Evolutionary conservation across 2,113 vertebrate genomes (phyloP).

Genomic region (Mohoua ochrocephala): DNA sequence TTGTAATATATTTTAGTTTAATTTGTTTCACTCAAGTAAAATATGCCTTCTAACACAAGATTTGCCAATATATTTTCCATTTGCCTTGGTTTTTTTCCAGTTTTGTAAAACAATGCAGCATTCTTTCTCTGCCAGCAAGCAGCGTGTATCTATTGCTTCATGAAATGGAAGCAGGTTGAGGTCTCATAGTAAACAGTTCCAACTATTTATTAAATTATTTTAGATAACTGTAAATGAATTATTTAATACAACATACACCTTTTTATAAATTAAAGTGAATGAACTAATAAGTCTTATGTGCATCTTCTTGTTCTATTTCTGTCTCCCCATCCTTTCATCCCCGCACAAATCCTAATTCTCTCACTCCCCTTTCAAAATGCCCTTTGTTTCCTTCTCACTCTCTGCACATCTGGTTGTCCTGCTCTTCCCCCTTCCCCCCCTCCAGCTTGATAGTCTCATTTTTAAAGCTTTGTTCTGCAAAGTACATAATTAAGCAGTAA

Average conservation of each 20-base stretch:
- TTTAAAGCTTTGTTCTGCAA: conserved; percentile 44
- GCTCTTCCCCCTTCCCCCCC: neutral
- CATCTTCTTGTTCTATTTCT: neutral
- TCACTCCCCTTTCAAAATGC: neutral
- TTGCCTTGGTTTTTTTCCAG: neutral
- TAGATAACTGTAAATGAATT: neutral
- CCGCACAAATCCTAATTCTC: neutral
- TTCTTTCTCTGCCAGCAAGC: neutral
- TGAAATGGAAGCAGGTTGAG: neutral
- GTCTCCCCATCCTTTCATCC: neutral
- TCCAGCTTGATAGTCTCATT: conserved; percentile 32
- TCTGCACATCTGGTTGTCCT: conserved; percentile 44
- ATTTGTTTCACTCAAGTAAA: neutral
- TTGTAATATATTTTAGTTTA: neutral
- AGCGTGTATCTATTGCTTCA: neutral
- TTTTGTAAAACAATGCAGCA: neutral
- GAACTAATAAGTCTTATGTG: neutral
- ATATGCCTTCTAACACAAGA: neutral
- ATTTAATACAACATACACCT: neutral
- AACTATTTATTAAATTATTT: neutral
- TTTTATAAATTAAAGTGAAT: neutral
- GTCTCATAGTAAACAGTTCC: neutral
- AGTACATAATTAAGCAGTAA: conserved; percentile 53
- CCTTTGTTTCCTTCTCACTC: neutral
- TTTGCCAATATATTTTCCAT: neutral